Base-by-base conservation (phyloP, 1,140 invertebrate species). In the Chironomus tepperi region DNA sequence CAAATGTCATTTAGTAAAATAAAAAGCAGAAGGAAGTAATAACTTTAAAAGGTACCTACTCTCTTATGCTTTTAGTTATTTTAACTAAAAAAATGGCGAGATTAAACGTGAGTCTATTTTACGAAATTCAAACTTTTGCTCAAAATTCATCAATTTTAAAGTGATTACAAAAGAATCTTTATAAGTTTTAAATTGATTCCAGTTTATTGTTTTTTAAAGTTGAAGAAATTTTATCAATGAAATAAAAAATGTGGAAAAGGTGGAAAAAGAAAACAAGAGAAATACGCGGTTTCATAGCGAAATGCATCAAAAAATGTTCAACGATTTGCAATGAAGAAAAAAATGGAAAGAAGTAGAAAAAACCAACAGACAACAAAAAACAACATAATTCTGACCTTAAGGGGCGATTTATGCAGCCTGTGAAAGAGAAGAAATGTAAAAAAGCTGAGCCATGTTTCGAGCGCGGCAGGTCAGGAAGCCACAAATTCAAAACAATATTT, bases 331-430 rank as follows among this genome's bases (percentile, higher is more conserved):
- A 57, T 12, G 15, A n/a, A 57, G 12, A 57, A 15, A 57, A n/a
- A 57, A 12, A 57, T 34, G 12, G 47, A 12, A 15, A 15, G 47
- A 57, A 57, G 12, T 57, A 5, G 12, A 57, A 57, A n/a, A 57
- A 57, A 57, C 47, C n/a, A 57, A 57, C 47, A 57, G 47, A 57
- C 47, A 57, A 57, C 9, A 57, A 12, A 57, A 57, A 57, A 57
- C 47, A 57, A 57, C 47, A 57, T 57, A 57, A 57, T 57, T 57
- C 47, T 57, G 47, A 57, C 47, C 47, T 57, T 57, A 57, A n/a
- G n/a, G 47, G 47, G 47, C 47, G 47, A 57, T 57, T 57, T 57
- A n/a, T 12, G 12, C 47, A 47, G 43, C 43, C 15, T 12, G 47
- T n/a, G 47, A 57, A n/a, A 12, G 12, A 57, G 47, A 57, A 57